Evolutionary conservation across 2,888 invertebrate species (phyloP).

Genomic region (Acleris cristana): DNA sequence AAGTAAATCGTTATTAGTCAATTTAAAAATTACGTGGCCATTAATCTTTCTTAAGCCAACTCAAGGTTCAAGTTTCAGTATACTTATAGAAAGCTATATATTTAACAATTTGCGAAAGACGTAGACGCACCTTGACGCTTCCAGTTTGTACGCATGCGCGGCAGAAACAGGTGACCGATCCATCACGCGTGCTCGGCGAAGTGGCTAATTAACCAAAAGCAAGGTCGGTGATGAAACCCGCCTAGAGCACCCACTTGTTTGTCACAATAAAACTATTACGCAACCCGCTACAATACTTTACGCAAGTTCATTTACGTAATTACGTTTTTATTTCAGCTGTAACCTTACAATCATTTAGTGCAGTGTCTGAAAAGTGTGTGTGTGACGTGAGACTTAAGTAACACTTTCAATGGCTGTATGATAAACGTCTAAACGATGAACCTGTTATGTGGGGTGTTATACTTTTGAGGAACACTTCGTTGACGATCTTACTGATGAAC

Average conservation of each 20-base stretch:
- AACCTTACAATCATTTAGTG: conserved; percentile 15
- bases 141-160: conserved; percentile 42
- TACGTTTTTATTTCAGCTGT: conserved; percentile 2
- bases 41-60: no score
- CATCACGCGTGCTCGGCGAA: conserved; percentile 73
- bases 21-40: no score
- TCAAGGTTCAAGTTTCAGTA: no score
- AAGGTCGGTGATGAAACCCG: conserved; percentile 76
- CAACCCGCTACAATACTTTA: conserved; percentile 46
- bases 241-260: conserved; percentile 65
- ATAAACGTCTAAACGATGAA: no score
- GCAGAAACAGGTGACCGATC: conserved; percentile 75
- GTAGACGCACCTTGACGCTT: conserved; percentile 40
- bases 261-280: conserved; percentile 61
- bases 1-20: no score
- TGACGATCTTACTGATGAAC: no score
- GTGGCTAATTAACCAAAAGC: conserved; percentile 78
- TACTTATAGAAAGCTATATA: no score
- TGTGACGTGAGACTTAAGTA: not conserved
- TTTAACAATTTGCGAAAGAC: not conserved
- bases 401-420: conserved; percentile 42
- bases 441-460: no score
- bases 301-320: conserved; percentile 31
- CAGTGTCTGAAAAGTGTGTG: conserved; percentile 1
- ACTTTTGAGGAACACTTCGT: no score